These are phyloP conservation scores for Oligia fasciuncula DNA, from an alignment of 2,888 invertebrate species.

Conservation along the genomic window DNA sequence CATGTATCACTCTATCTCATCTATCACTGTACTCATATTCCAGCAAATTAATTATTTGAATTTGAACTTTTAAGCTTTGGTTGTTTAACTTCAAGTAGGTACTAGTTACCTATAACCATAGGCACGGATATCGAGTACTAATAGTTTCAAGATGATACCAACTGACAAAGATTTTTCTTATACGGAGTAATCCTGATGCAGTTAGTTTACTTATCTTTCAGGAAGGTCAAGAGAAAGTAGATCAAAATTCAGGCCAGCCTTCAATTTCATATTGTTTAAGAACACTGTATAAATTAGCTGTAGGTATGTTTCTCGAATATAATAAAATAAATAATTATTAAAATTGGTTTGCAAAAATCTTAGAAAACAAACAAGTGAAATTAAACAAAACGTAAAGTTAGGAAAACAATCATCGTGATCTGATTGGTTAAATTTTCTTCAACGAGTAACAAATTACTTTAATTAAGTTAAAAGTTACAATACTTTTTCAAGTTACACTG, in stretches of 20 bases:
- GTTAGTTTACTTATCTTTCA: neutral
- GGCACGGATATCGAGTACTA: neutral
- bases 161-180: neutral
- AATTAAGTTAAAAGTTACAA: slow-evolving; percentile 4
- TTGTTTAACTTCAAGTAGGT: neutral
- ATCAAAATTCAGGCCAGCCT: neutral
- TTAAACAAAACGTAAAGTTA: neutral
- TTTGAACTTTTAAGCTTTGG: neutral
- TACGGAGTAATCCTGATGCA: neutral
- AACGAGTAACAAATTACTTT: neutral
- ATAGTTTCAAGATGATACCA: neutral
- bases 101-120: neutral
- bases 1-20: no score
- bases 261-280: no score
- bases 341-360: neutral
- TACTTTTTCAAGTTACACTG: neutral
- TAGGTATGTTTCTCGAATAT: no score
- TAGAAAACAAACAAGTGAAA: neutral
- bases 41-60: no score
- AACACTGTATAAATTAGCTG: no score
- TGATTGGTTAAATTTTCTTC: neutral
- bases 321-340: neutral
- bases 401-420: neutral
- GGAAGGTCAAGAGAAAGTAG: neutral
- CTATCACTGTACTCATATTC: no score